phyloP scores from a whole-genome alignment of 2,888 invertebrate species.

The Dicycla oo region DNA sequence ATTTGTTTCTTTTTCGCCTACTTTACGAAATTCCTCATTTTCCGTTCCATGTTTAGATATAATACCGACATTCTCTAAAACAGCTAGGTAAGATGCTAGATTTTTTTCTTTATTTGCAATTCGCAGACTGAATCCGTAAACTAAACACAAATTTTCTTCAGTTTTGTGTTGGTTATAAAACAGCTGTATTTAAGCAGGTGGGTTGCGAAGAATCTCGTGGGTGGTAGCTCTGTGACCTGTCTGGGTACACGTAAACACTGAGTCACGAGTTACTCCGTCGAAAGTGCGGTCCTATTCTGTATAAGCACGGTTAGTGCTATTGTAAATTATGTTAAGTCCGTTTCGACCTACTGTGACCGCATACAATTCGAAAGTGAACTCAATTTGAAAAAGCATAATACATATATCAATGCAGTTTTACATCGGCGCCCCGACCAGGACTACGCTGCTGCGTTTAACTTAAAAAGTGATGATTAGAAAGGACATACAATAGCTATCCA shows the following conservation, averaged over 20 bases:
- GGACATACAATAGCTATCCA: too few species aligned
- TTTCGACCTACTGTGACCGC: too few species aligned
- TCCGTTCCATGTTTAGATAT: background rate
- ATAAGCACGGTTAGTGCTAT: background rate
- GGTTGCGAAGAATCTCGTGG: conserved; percentile 28
- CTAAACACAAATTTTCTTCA: conserved; percentile 10
- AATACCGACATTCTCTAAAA: conserved; percentile 21
- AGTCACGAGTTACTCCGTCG: conserved; percentile 36
- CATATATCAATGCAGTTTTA: too few species aligned
- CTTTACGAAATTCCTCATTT: conserved; percentile 3
- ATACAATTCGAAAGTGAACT: background rate
- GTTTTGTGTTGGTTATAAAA: conserved; percentile 29
- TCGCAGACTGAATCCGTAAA: conserved; percentile 8
- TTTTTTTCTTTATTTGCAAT: conserved; percentile 21
- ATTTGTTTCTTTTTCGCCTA: background rate
- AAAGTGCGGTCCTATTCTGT: conserved; percentile 32
- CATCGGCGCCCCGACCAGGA: too few species aligned
- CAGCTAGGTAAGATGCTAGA: background rate
- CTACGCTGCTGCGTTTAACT: too few species aligned
- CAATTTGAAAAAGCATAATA: too few species aligned
- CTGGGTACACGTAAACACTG: conserved; percentile 28
- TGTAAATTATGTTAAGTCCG: background rate
- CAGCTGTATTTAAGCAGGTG: conserved; percentile 33
- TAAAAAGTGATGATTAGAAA: too few species aligned
- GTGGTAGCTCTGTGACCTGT: conserved; percentile 43